Evolutionary conservation across 2,797 vertebrate genomes (phyloP).

Genomic region (Sandelia bainsii): DNA sequence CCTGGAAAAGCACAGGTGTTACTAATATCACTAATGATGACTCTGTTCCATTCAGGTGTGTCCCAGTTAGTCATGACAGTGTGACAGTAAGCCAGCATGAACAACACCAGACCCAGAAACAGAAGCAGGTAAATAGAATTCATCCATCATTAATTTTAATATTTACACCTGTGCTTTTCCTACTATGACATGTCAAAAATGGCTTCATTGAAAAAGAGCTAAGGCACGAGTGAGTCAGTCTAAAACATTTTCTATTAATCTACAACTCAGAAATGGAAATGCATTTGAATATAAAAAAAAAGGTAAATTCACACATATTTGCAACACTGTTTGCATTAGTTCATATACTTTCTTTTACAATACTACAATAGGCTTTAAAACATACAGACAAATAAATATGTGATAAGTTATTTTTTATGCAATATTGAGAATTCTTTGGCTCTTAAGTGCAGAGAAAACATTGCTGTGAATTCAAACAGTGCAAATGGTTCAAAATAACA

Average conservation of each 20-base stretch:
- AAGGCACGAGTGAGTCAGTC: background rate
- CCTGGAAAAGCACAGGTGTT: background rate
- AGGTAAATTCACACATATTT: background rate
- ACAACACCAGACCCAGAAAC: slow-evolving; percentile 1
- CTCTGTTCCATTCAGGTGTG: slow-evolving; percentile 1
- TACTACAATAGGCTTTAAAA: background rate
- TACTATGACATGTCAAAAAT: background rate
- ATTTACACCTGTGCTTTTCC: background rate
- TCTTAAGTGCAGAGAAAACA: slow-evolving; percentile 22
- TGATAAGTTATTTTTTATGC: slow-evolving; percentile 21
- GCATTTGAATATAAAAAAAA: slow-evolving; percentile 14
- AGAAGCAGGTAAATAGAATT: slow-evolving; percentile 12
- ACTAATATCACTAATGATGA: background rate
- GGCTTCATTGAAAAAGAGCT: background rate
- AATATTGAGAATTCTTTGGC: slow-evolving; percentile 27
- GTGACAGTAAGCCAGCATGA: background rate
- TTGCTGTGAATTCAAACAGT: slow-evolving; percentile 6
- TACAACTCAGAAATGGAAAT: background rate
- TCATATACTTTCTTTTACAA: background rate
- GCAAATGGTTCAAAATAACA: slow-evolving; percentile 28
- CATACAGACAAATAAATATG: slow-evolving; percentile 1
- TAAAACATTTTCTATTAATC: background rate
- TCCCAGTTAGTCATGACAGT: background rate
- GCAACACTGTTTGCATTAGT: background rate
- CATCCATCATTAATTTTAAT: background rate